Percentiles rank a stretch among this genome's conserved stretches.
These are phyloP conservation scores for Empis livida DNA, from an alignment of 2,888 invertebrate genomes.

Conservation along the genomic window DNA sequence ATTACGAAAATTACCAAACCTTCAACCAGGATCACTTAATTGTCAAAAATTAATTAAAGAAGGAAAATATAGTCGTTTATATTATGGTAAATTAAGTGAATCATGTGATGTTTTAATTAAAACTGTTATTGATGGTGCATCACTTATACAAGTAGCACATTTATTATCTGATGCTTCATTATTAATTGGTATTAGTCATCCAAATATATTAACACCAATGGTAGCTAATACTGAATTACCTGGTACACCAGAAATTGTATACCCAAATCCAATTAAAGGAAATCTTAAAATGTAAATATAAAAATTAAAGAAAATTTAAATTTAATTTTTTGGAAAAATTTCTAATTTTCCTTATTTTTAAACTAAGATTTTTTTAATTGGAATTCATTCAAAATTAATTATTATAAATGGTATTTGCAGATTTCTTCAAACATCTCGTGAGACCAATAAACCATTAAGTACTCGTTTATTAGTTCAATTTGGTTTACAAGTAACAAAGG, in stretches of 20 bases:
- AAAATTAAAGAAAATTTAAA: background rate
- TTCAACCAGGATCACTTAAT: slow-evolving; percentile 35
- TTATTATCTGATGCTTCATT: slow-evolving; percentile 49
- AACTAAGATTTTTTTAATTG: no score
- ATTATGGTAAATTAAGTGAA: slow-evolving; percentile 42
- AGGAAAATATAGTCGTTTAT: slow-evolving; percentile 40
- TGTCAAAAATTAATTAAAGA: slow-evolving; percentile 39
- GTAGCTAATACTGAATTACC: slow-evolving; percentile 36
- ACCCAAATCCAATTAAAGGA: slow-evolving; percentile 43
- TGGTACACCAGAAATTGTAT: slow-evolving; percentile 43
- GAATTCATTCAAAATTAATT: no score
- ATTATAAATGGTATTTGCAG: slow-evolving; percentile 4
- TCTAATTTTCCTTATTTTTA: no score
- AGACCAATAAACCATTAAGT: slow-evolving; percentile 42
- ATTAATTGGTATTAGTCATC: slow-evolving; percentile 47
- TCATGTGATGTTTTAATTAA: slow-evolving; percentile 48
- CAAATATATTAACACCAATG: slow-evolving; percentile 43
- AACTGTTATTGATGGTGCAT: slow-evolving; percentile 50
- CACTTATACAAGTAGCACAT: slow-evolving; percentile 43
- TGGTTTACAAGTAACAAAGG: slow-evolving; percentile 76
- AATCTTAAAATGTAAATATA: slow-evolving; percentile 41
- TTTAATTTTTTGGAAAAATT: no score
- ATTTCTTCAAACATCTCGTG: slow-evolving; percentile 10
- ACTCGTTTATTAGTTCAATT: slow-evolving; percentile 88
- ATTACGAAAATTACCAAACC: slow-evolving; percentile 36